These are phyloP conservation scores for Coenonympha arcania DNA, from an alignment of 2,888 invertebrate genomes.

Conservation along the genomic window DNA sequence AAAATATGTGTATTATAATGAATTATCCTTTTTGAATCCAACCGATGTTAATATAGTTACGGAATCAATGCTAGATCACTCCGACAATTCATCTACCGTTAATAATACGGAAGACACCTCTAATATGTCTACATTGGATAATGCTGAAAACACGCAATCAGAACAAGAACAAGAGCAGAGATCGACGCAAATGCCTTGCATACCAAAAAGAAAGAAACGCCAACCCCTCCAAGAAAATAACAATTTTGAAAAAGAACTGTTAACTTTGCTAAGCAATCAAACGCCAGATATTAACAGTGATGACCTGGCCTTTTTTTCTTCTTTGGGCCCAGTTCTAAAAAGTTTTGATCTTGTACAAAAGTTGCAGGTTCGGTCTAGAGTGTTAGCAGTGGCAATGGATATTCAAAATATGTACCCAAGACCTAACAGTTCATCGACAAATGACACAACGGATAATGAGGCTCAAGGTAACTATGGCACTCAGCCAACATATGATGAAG, in stretches of 20 bases:
- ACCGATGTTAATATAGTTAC: background rate
- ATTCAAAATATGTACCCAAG: conserved; percentile 23
- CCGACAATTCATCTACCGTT: no score
- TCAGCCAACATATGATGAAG: conserved; percentile 18
- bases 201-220: conserved; percentile 3
- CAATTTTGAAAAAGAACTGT: background rate
- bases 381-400: conserved; percentile 26
- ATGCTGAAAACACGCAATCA: background rate
- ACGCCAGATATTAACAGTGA: conserved; percentile 7
- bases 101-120: no score
- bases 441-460: conserved; percentile 17
- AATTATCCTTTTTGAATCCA: background rate
- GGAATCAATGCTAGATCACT: no score
- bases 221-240: background rate
- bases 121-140: no score
- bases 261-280: background rate
- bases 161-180: background rate
- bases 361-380: conserved; percentile 32
- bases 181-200: conserved; percentile 1
- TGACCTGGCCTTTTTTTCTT: conserved; percentile 6
- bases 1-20: no score
- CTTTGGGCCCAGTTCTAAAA: conserved; percentile 28
- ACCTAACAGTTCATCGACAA: conserved; percentile 24
- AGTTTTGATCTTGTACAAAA: conserved; percentile 30
- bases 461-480: conserved; percentile 2